These are phyloP conservation scores for Lagocephalus sceleratus DNA, from an alignment of 2,797 vertebrate genomes.

Conservation along the genomic window DNA sequence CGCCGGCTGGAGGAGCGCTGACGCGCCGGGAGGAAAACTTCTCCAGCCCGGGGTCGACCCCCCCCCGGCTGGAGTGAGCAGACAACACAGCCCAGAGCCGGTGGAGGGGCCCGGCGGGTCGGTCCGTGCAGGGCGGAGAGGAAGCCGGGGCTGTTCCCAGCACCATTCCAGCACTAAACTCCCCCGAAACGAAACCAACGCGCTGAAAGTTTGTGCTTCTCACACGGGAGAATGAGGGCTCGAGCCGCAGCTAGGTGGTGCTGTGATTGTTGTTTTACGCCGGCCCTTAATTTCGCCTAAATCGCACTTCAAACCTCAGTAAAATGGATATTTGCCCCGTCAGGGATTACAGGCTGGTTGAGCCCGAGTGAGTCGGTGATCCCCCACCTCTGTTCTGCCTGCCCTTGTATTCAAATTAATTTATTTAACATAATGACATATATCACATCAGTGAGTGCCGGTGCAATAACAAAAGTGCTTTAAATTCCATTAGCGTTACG, in stretches of 20 bases:
- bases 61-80: too few species aligned
- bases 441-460: slow-evolving; percentile 39
- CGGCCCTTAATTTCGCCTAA: slow-evolving; percentile 9
- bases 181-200: too few species aligned
- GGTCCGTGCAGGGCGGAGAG: too few species aligned
- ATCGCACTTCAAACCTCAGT: neutral
- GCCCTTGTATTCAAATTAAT: slow-evolving; percentile 3
- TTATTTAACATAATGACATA: slow-evolving; percentile 10
- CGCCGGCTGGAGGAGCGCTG: neutral
- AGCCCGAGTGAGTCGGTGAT: too few species aligned
- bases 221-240: slow-evolving; percentile 1
- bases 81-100: too few species aligned
- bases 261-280: slow-evolving; percentile 36
- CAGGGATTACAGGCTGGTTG: too few species aligned
- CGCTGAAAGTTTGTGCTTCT: too few species aligned
- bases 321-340: too few species aligned
- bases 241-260: slow-evolving; percentile 62
- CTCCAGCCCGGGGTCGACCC: neutral
- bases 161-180: too few species aligned
- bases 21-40: slow-evolving; percentile 15
- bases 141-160: neutral
- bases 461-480: slow-evolving; percentile 43
- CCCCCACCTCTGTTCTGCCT: neutral
- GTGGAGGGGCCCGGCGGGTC: too few species aligned
- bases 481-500: slow-evolving; percentile 21